These are phyloP conservation scores for Lepas anatifera DNA, from an alignment of 2,888 invertebrate species.

Conservation along the genomic window DNA sequence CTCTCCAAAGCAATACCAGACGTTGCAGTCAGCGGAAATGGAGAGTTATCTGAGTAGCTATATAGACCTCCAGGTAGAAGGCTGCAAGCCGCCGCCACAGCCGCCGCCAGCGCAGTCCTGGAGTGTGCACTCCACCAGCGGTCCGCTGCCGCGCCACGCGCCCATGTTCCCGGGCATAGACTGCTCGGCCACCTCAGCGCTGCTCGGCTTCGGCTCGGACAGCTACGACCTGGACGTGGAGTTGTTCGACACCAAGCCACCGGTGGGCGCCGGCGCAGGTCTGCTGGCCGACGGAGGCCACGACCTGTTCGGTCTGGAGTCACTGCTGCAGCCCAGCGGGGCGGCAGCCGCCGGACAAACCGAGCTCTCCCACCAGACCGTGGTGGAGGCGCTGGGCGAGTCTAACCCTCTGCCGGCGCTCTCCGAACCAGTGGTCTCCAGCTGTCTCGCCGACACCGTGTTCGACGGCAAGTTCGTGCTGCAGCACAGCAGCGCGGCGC, in stretches of 20 bases:
- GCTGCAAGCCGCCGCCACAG: constrained; percentile 3
- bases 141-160: neutral
- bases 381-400: constrained; percentile 9
- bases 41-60: neutral
- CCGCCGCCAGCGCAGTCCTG: constrained; percentile 9
- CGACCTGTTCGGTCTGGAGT: constrained; percentile 6
- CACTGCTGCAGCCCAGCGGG: neutral
- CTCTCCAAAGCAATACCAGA: constrained; percentile 8
- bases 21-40: constrained; percentile 8
- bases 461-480: constrained; percentile 5
- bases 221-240: constrained; percentile 9
- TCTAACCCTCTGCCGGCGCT: neutral
- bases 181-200: too few species aligned
- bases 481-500: neutral
- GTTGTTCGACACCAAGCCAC: constrained; percentile 11
- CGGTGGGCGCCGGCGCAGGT: neutral
- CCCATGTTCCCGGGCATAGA: too few species aligned
- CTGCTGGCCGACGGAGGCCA: neutral
- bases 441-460: constrained; percentile 2
- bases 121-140: constrained; percentile 5
- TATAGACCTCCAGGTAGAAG: neutral
- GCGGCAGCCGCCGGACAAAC: neutral
- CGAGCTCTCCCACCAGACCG: constrained; percentile 10
- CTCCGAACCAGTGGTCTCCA: neutral
- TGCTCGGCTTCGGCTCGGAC: neutral